Percentiles rank a stretch among this genome's conserved stretches.
Evolutionary conservation across 2,797 vertebrate species (phyloP).

Genomic region (Neoniphon sammara): DNA sequence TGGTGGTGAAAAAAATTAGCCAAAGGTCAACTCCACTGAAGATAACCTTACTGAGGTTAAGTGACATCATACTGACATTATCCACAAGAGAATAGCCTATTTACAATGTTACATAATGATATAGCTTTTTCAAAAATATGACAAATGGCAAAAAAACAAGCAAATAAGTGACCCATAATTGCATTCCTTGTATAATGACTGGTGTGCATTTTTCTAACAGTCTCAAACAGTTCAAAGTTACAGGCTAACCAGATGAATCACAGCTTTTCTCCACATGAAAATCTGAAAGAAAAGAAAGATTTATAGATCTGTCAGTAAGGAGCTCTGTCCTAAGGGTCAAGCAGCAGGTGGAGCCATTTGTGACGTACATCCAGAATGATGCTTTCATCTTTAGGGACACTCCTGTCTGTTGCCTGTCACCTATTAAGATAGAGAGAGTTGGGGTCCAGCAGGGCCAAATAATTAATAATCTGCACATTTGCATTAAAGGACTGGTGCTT

Average conservation of each 20-base stretch:
- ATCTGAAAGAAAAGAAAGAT: slow-evolving; percentile 31
- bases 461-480: not conserved
- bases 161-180: not conserved
- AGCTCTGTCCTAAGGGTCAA: not conserved
- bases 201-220: not conserved
- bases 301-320: slow-evolving; percentile 23
- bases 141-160: slow-evolving; percentile 4
- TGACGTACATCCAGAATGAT: not conserved
- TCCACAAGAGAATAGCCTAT: not conserved
- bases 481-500: not conserved
- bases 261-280: slow-evolving; percentile 11
- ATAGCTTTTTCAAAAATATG: not conserved
- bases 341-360: not conserved
- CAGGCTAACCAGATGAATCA: slow-evolving; percentile 3
- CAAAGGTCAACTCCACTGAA: not conserved
- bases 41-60: not conserved
- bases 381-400: not conserved
- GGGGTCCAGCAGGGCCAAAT: not conserved
- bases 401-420: slow-evolving; percentile 16
- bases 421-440: not conserved
- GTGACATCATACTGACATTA: not conserved
- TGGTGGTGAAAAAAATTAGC: not conserved
- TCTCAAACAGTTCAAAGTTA: slow-evolving; percentile 5
- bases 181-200: not conserved
- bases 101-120: not conserved